phyloP scores from a whole-genome alignment of 2,113 vertebrate genomes.

The Salvelinus alpinus region DNA sequence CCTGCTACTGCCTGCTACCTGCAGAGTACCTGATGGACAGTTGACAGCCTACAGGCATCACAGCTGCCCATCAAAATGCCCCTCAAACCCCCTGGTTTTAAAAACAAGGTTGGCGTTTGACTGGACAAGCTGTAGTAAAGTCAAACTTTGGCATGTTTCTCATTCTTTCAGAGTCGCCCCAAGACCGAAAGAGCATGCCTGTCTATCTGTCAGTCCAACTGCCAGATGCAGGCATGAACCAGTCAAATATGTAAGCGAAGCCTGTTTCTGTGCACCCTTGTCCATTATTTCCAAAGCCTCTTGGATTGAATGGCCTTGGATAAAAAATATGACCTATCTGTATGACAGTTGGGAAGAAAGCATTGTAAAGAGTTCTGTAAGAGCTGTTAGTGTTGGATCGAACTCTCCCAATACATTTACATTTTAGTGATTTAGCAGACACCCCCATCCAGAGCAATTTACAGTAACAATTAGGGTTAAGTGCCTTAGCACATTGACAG shows the following conservation, averaged over 20 bases:
- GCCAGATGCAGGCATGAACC: constrained; percentile 20
- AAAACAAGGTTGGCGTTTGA: constrained; percentile 33
- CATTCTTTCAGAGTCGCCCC: no score
- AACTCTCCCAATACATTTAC: constrained; percentile 2
- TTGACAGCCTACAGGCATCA: constrained; percentile 38
- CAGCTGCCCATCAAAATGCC: constrained; percentile 34
- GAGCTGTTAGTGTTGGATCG: constrained; percentile 27
- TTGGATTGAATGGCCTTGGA: constrained; percentile 15
- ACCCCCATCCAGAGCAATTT: no score
- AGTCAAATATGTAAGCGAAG: no score
- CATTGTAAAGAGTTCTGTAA: constrained; percentile 17
- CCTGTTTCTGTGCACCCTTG: constrained; percentile 3
- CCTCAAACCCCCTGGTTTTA: constrained; percentile 21
- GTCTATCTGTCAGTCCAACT: constrained; percentile 44
- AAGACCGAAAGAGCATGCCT: constrained; percentile 46
- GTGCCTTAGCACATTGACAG: no score
- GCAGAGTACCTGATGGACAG: constrained; percentile 25
- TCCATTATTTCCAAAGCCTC: constrained; percentile 50
- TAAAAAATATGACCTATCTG: constrained; percentile 13
- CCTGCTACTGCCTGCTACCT: constrained; percentile 18
- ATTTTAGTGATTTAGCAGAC: no score
- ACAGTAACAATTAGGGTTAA: no score
- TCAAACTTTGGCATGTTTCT: no score
- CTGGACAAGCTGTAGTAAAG: constrained; percentile 17
- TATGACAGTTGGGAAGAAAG: constrained; percentile 24